Base-by-base conservation (phyloP, 2,888 invertebrate species). In the Crematogaster levior region DNA sequence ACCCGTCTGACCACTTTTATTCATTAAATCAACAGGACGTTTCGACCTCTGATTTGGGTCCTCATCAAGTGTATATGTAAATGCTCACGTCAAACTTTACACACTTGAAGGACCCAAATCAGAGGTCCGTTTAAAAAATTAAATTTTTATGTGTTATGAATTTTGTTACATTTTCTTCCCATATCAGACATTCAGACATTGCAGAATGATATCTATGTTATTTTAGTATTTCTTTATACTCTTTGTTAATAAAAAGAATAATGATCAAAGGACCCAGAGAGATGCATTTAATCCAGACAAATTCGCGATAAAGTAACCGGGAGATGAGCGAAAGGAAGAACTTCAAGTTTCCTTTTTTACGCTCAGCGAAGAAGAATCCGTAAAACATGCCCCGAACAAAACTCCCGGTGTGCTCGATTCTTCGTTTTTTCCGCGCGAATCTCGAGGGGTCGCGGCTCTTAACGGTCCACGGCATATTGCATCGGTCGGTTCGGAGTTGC, bases 381-480 rank as follows among this genome's bases (percentile, higher is more conserved):
- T 21, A 43, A 77, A 79, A 70, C 40, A 43, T 30, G 30, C 56
- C 15, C 56, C 77, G 53, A 58, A 82, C 75, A 83, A 81, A 73
- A 70, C 61, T 61, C 48, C 37, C 72, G 30, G 46, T 61, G 81
- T 66, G 81, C 56, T 27, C 51, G 60, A 58, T 46, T 51, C 51
- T 74, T 65, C 40, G 24, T 66, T 81, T 80, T 68, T 65, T 80
- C 34, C 10, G 10, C 48, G 60, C 58, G 46, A 48, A 74, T 80
- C 48, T 80, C 80, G 60, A 74, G 48, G 82, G 88, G 88, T 89
- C 89, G 85, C 84, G 85, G 72, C 89, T 82, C 87, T 89, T 89
- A 88, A 88, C 88, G 88, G 88, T 89, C 84, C 84, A 48, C 85
- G 83, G 85, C 83, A 85, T 88, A 87, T 85, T 77, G 88, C 86